phyloP scores from a whole-genome alignment of 2,113 vertebrate species.

The Eptesicus fuscus region DNA sequence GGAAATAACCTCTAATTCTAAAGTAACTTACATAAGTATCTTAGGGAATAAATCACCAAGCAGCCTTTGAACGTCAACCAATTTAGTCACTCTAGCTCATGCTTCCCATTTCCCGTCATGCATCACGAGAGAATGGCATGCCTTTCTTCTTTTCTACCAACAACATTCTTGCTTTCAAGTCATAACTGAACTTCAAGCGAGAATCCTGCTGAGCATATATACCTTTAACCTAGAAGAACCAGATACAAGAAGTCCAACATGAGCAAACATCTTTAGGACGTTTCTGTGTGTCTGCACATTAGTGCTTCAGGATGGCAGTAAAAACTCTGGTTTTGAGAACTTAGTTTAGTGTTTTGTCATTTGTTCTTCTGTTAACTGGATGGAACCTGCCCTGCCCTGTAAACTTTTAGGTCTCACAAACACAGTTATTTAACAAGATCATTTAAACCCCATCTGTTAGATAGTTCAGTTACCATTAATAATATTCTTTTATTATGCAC shows the following conservation, averaged over 20 bases:
- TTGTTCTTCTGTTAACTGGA: not conserved
- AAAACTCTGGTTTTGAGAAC: not conserved
- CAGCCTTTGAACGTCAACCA: not conserved
- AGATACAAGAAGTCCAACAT: not conserved
- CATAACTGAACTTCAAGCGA: not conserved
- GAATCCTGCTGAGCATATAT: not conserved
- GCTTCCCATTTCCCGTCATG: not conserved
- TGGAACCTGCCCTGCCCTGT: not conserved
- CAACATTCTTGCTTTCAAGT: conserved; percentile 41
- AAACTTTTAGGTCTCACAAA: not conserved
- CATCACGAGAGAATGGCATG: conserved; percentile 12
- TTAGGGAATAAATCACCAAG: conserved; percentile 44
- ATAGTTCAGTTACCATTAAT: not conserved
- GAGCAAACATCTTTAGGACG: not conserved
- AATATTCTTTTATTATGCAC: not conserved
- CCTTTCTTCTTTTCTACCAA: conserved; percentile 17
- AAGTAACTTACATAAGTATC: not conserved
- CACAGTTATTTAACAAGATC: not conserved
- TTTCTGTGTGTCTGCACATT: not conserved
- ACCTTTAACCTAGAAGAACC: not conserved
- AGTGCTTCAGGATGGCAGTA: rapidly evolving
- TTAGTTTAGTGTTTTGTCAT: not conserved
- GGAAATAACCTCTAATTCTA: conserved; percentile 55
- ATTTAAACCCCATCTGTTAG: not conserved
- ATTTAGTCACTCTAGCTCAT: not conserved